Conservation (phyloP, 1,140 invertebrate genomes). For the Bactericera cockerelli region DNA sequence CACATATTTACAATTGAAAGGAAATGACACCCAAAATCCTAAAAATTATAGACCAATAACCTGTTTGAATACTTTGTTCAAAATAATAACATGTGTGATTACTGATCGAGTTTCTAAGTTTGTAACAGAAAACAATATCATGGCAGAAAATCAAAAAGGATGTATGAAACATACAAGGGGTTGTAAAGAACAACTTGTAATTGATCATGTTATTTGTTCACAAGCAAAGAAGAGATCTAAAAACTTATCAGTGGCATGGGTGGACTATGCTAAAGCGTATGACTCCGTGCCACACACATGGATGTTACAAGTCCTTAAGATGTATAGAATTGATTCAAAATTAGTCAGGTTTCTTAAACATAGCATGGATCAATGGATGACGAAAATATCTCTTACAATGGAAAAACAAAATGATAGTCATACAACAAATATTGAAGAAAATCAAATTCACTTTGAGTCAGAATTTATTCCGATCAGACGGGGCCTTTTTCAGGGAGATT, state of each 20-base stretch:
- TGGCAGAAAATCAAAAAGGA: neutral
- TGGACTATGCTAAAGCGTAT: constrained; percentile 3
- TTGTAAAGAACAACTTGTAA: constrained; percentile 17
- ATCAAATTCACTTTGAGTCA: too few relatives aligned
- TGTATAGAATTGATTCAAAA: neutral
- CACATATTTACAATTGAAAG: neutral
- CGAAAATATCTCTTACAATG: neutral
- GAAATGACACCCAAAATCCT: neutral
- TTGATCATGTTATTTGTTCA: neutral
- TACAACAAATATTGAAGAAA: too few relatives aligned
- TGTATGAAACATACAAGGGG: constrained; percentile 16
- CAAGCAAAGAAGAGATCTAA: neutral
- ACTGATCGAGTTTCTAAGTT: neutral
- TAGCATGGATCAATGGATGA: neutral
- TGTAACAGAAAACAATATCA: constrained; percentile 1
- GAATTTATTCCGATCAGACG: constrained; percentile 4
- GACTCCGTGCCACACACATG: neutral
- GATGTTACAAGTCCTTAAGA: neutral
- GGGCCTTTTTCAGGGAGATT: constrained; percentile 17
- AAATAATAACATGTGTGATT: neutral
- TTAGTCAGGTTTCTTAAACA: neutral
- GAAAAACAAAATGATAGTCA: too few relatives aligned
- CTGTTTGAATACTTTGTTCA: neutral
- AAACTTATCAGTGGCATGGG: constrained; percentile 4
- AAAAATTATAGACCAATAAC: constrained; percentile 1